These are phyloP conservation scores for Vulpes vulpes DNA, from an alignment of 2,113 vertebrate species.

Conservation along the genomic window DNA sequence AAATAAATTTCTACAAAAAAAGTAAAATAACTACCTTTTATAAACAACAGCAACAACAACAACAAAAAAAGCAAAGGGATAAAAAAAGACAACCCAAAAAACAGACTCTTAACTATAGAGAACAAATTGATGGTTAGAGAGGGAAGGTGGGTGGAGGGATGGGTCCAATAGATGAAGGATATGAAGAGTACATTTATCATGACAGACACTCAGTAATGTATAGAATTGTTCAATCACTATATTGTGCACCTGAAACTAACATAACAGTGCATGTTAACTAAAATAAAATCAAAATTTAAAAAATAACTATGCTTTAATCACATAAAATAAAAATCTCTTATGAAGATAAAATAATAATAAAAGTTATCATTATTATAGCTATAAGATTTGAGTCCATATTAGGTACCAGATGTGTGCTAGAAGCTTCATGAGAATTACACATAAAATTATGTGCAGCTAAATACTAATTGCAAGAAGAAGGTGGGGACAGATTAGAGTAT, in stretches of 20 bases:
- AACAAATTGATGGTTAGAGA: not conserved
- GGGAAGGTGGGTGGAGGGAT: not conserved
- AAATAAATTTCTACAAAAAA: constrained; percentile 55
- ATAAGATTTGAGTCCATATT: not conserved
- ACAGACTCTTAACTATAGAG: not conserved
- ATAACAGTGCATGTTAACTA: not conserved
- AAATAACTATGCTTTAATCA: not conserved
- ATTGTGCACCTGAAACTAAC: not conserved
- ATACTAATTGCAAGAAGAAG: constrained; percentile 54
- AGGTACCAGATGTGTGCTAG: constrained; percentile 8
- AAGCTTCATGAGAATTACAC: not conserved
- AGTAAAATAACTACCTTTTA: not conserved
- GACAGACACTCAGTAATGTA: not conserved
- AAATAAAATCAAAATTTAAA: not conserved
- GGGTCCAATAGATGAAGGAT: not conserved
- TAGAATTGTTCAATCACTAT: not conserved
- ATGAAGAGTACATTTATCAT: not conserved
- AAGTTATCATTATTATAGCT: not conserved
- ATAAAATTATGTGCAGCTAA: constrained; percentile 8
- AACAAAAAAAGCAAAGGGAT: not conserved
- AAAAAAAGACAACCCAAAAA: not conserved
- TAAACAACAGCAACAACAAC: not conserved
- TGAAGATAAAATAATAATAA: not conserved
- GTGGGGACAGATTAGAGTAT: not conserved
- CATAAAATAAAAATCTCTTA: not conserved